Evolutionary conservation across 2,888 invertebrate species (phyloP).

Genomic region (Oligia latruncula): DNA sequence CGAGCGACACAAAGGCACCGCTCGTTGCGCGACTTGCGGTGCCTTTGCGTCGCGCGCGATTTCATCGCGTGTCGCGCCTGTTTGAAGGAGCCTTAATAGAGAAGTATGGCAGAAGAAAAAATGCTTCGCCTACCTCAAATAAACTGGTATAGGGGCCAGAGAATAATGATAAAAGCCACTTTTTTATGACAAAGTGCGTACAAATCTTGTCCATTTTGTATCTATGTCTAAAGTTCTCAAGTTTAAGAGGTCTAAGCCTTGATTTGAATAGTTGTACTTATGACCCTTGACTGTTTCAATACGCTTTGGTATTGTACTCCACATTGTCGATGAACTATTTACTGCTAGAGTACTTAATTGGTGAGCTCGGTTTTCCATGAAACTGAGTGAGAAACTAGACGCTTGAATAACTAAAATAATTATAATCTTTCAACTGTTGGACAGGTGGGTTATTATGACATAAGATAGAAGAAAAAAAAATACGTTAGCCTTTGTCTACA

Average conservation of each 20-base stretch:
- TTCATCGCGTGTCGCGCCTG: no score
- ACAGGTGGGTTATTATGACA: not conserved
- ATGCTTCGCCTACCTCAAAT: not conserved
- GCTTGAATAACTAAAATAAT: not conserved
- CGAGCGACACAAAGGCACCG: no score
- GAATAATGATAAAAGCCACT: not conserved
- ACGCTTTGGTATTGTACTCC: conserved; percentile 32
- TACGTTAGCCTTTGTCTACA: not conserved
- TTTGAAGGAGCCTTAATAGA: no score
- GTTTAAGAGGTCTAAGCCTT: conserved; percentile 50
- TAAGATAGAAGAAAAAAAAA: not conserved
- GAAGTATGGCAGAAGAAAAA: not conserved
- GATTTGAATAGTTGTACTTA: conserved; percentile 60
- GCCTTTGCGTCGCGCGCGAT: no score
- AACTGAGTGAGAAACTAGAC: not conserved
- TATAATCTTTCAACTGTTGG: no score
- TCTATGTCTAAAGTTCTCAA: conserved; percentile 47
- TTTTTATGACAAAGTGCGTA: conserved; percentile 19
- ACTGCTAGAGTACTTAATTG: conserved; percentile 20
- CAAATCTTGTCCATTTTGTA: not conserved
- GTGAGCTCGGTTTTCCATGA: not conserved
- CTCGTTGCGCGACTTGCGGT: no score
- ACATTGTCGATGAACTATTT: conserved; percentile 37
- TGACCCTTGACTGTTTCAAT: conserved; percentile 37
- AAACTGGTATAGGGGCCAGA: not conserved